phyloP scores from a whole-genome alignment of 2,113 vertebrate species.

The Coreoperca whiteheadi region DNA sequence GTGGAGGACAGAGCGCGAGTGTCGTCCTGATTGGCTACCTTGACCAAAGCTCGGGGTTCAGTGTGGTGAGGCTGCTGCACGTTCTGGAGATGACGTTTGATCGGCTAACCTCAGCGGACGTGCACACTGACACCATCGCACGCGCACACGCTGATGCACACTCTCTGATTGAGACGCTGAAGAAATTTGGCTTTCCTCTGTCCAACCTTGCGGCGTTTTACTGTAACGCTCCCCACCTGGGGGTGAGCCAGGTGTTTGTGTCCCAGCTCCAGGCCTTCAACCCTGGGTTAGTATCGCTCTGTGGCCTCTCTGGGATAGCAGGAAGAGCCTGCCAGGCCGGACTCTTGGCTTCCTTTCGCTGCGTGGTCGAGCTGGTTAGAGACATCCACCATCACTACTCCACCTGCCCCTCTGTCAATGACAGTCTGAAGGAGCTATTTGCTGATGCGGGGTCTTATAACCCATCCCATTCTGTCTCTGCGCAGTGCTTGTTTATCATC shows the following conservation, averaged over 20 bases:
- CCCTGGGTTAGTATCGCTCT: conserved; percentile 68
- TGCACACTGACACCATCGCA: fast-evolving
- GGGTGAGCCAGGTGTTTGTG: conserved; percentile 17
- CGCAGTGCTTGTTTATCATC: conserved; percentile 54
- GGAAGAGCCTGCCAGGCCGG: conserved; percentile 66
- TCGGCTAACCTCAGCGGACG: neutral
- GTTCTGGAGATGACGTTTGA: conserved; percentile 48
- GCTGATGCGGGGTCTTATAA: neutral
- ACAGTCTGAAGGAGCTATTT: conserved; percentile 67
- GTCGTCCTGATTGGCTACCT: conserved; percentile 78
- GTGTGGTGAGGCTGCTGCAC: conserved; percentile 66
- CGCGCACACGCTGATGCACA: neutral
- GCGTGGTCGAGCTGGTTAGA: conserved; percentile 64
- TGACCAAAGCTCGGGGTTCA: conserved; percentile 48
- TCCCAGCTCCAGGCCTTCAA: conserved; percentile 52
- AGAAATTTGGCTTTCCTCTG: conserved; percentile 44
- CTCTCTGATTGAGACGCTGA: conserved; percentile 56
- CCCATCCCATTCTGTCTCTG: neutral
- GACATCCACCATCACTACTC: conserved; percentile 69
- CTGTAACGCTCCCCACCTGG: conserved; percentile 47
- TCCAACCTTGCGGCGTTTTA: conserved; percentile 73
- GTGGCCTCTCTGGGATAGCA: conserved; percentile 64
- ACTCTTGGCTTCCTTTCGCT: conserved; percentile 49
- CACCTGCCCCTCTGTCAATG: neutral
- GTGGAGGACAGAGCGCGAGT: conserved; percentile 13